Conservation (phyloP, 2,113 vertebrate species). For the Mesocricetus auratus region DNA sequence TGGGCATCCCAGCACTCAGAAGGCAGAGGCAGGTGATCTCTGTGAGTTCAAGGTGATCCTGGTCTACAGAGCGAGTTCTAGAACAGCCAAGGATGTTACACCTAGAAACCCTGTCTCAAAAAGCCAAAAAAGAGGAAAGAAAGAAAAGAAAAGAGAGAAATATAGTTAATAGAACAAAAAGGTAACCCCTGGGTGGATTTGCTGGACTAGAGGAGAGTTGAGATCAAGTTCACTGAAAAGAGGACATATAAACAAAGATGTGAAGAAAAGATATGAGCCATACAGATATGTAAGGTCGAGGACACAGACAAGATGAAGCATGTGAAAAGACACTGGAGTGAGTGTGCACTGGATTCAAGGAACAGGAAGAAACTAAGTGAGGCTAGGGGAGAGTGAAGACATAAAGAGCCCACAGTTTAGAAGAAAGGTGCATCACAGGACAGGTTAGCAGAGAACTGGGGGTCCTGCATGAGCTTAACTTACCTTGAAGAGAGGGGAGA, state of each 20-base stretch:
- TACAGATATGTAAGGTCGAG: not conserved
- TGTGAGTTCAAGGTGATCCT: no score
- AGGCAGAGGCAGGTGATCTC: no score
- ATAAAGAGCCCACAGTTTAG: not conserved
- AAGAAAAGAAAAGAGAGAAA: no score
- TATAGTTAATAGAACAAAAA: not conserved
- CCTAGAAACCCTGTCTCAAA: no score
- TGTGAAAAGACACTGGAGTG: not conserved
- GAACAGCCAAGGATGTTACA: no score
- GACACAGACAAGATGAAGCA: not conserved
- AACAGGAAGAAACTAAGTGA: not conserved
- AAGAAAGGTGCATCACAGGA: not conserved
- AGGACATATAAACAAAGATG: not conserved
- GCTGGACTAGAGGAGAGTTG: not conserved
- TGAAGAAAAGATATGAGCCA: not conserved
- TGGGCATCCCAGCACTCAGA: no score
- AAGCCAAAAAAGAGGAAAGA: no score
- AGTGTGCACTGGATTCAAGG: not conserved
- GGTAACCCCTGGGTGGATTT: not conserved
- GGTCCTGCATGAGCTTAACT: not conserved
- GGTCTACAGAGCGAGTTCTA: no score
- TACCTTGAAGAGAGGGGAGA: not conserved
- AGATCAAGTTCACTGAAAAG: not conserved
- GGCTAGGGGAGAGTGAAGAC: not conserved
- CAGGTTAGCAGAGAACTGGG: not conserved